phyloP scores from a whole-genome alignment of 2,113 vertebrate genomes.

The Equus quagga region DNA sequence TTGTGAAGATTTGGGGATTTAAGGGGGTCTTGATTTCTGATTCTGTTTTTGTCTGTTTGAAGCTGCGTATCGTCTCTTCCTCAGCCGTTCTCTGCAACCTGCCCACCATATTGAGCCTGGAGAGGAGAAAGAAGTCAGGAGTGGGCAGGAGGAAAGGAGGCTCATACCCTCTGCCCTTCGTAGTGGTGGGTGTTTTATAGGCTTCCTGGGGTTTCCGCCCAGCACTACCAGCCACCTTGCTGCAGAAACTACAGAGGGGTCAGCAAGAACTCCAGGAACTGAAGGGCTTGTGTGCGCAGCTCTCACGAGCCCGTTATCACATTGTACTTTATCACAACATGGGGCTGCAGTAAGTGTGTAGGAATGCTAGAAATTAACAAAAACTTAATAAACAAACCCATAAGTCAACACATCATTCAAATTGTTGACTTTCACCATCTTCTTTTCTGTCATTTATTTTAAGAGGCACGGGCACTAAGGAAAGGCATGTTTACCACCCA shows the following conservation, averaged over 20 bases:
- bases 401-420: neutral
- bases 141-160: neutral
- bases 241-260: neutral
- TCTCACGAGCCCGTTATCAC: neutral
- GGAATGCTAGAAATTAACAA: neutral
- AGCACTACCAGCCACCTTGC: neutral
- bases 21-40: neutral
- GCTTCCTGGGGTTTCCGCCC: neutral
- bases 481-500: neutral
- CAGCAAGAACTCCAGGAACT: neutral
- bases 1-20: neutral
- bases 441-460: neutral
- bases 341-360: neutral
- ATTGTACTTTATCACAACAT: too few species aligned
- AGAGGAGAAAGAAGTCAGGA: neutral
- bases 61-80: neutral
- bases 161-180: neutral
- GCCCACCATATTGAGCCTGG: neutral
- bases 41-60: neutral
- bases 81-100: too few species aligned
- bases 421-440: neutral
- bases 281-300: rapidly evolving
- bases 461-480: neutral
- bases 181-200: too few species aligned
- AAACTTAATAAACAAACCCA: neutral